Evolutionary conservation across 1,140 invertebrate genomes (phyloP), one percentile per base, ranked within the genome.

Genomic region (Zophobas atratus): DNA sequence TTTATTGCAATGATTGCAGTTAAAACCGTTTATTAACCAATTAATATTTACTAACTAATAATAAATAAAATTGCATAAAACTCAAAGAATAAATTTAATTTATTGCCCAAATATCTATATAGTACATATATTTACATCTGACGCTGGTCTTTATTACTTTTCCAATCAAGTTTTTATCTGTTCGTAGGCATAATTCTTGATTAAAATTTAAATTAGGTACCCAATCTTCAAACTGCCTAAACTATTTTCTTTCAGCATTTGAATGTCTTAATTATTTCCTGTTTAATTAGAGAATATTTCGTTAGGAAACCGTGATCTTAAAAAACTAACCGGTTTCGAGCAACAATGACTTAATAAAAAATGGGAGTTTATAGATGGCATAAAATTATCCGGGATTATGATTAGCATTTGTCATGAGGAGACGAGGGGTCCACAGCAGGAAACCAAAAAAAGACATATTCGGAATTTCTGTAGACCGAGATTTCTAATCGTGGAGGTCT

Each of bases 221-320:
- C 43, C 6, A 46, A 46, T 53, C 49, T 53, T 35, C 34, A 43
- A 67, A 2, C 60, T n/a, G 56, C 3, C 35, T 67, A n/a, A 48
- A 67, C 6, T 41, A 67, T 67, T 67, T 67, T 51, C 49, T 51
- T 67, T 43, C 60, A 67, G 57, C 36, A 43, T 67, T 46, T 41
- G 39, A 67, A 67, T 43, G 60, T 67, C 60, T 67, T 67, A 67
- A 67, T 67, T 67, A 67, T 67, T 67, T 67, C 60, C 60, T 67
- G 60, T 32, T 67, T 67, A 67, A 67, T 67, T 67, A 67, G 33
- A 67, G 39, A 67, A 43, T 67, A 43, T 55, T 55, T 55, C 53
- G 33, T 43, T 46, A 39, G 36, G 33, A 56, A 35, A 56, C 34
- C 4, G 4, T 51, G 49, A 6, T 20, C 49, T 63, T 38, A 38